Evolutionary conservation across 2,797 vertebrate genomes (phyloP), one percentile per base, ranked within the genome.

Genomic region (Neosalanx taihuensis): DNA sequence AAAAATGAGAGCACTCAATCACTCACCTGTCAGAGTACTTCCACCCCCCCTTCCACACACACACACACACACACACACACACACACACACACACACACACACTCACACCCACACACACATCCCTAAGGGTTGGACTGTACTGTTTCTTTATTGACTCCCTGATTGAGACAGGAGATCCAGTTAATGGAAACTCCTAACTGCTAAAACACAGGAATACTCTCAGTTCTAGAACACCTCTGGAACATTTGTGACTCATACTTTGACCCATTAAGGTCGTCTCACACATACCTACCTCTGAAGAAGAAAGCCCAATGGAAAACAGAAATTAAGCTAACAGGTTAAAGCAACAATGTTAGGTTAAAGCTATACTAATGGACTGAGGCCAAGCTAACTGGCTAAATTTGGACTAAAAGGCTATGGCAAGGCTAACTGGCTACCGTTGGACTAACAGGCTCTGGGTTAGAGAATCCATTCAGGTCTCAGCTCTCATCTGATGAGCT

Each of bases 1-100:
- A 86, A 86, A 90, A 91, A 91, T 91, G 87, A 90, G 90, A 91
- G 89, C 87, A 90, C 89, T 90, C 89, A 89, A 90, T 91, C 91
- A 91, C 84, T 91, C 91, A 91, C 90, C 89, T 91, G 91, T 92
- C 90, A 92, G 87, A 87, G 87, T 84, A 75, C 86, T 86, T 87
- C 85, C 87, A 72, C 86, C 84, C 89, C 83, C 79, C 79, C 79
- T 84, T 29, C n/a, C 70, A 53, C 37, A 70, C 23, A 59, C 59
- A 83, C 79, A 60, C 63, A 79, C 79, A 86, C 82, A 83, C 76
- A 80, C 83, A 81, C 75, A 75, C 76, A 76, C 73, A 72, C 83
- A 75, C 88, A 79, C 82, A 84, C 12, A 70, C 31, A 18, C 31
- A 41, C 29, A 60, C 26, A 46, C 26, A 64, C 67, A 51, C 61